These are phyloP conservation scores for Drosophila infuscata DNA, from an alignment of 2,888 invertebrate genomes.

Conservation along the genomic window DNA sequence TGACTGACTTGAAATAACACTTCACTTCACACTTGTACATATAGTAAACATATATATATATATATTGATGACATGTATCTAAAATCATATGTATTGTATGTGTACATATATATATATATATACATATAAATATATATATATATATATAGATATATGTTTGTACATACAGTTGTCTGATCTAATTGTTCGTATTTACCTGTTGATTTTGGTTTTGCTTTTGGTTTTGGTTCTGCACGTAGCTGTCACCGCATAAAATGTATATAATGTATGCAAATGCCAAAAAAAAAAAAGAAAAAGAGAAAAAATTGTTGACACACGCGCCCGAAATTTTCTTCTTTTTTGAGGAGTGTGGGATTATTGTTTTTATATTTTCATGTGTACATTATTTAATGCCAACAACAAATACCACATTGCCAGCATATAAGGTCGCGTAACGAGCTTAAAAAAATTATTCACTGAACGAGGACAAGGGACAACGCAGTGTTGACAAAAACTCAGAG, in stretches of 20 bases:
- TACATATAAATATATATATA: slow-evolving; percentile 5
- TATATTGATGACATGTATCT: slow-evolving; percentile 36
- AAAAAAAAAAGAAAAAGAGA: slow-evolving; percentile 20
- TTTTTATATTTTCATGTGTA: slow-evolving; percentile 11
- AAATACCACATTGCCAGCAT: slow-evolving; percentile 52
- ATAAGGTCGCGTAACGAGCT: slow-evolving; percentile 34
- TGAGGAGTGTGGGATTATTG: neutral
- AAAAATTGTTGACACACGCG: slow-evolving; percentile 56
- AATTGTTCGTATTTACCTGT: slow-evolving; percentile 66
- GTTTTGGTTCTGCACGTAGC: slow-evolving; percentile 33
- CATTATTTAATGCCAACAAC: slow-evolving; percentile 21
- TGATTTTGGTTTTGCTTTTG: slow-evolving; percentile 67
- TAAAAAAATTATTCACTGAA: slow-evolving; percentile 17
- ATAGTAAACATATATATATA: slow-evolving; percentile 1
- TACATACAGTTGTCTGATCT: slow-evolving; percentile 43
- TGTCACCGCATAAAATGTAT: slow-evolving; percentile 35
- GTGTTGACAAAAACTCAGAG: slow-evolving; percentile 59
- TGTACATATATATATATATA: neutral
- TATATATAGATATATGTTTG: neutral
- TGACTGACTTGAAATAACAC: slow-evolving; percentile 7
- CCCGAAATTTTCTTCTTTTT: slow-evolving; percentile 23
- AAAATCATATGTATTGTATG: slow-evolving; percentile 22
- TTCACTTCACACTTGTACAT: neutral
- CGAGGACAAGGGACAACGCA: slow-evolving; percentile 45
- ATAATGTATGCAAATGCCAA: slow-evolving; percentile 51